Percentiles rank a stretch among this genome's conserved stretches.
Conservation (phyloP, 1,140 invertebrate genomes). For the Ooceraea biroi region DNA sequence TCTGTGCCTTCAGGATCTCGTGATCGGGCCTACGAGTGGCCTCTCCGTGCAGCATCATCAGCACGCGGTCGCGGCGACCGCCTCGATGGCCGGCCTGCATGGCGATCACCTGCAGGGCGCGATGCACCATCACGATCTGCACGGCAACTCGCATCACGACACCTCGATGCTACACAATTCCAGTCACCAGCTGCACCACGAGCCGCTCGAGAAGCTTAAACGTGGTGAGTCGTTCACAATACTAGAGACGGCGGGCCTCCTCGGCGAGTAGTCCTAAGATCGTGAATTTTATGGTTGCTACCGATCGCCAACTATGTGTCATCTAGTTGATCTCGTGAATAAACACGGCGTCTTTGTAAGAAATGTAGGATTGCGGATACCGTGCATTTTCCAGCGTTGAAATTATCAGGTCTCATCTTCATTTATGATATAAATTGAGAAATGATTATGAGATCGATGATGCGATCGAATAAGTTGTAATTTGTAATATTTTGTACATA, state of each 20-base stretch:
- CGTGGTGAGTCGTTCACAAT: constrained; percentile 89
- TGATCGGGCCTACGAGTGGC: constrained; percentile 85
- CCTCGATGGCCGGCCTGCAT: constrained; percentile 88
- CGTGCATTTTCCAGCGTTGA: neutral
- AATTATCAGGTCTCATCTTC: neutral
- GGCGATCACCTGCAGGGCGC: constrained; percentile 83
- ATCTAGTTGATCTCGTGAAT: neutral
- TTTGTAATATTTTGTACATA: too few relatives aligned
- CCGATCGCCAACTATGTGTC: neutral
- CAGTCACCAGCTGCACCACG: constrained; percentile 88
- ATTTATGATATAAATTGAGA: neutral
- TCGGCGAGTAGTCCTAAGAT: too few relatives aligned
- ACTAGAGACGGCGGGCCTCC: constrained; percentile 20
- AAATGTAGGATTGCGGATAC: neutral
- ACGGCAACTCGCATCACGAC: constrained; percentile 87
- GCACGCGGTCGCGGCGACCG: constrained; percentile 88
- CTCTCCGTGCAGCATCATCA: constrained; percentile 87
- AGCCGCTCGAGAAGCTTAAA: constrained; percentile 93
- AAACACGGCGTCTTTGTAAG: neutral
- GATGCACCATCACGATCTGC: constrained; percentile 88
- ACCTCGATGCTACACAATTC: constrained; percentile 86
- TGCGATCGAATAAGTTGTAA: neutral
- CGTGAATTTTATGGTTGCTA: too few relatives aligned
- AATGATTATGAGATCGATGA: neutral
- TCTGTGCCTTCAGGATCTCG: constrained; percentile 91